Evolutionary conservation across 2,888 invertebrate genomes (phyloP), one percentile per base, ranked within the genome.

Genomic region (Syrphus vitripennis): DNA sequence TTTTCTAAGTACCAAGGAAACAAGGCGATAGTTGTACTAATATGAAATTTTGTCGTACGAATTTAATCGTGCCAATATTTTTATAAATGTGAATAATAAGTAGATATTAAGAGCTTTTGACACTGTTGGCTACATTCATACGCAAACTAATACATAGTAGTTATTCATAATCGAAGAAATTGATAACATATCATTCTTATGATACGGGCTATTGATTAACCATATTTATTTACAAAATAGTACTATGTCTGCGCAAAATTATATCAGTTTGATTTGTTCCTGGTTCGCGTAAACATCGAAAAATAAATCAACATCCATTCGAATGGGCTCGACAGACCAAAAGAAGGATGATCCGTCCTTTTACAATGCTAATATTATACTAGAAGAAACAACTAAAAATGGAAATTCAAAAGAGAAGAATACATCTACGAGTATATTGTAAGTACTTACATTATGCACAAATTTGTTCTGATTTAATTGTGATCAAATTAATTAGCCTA

Each of bases 301-400:
- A 29, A 48, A 29, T 26, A 4, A 48, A 31, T n/a, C 6, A 24
- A 26, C 10, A 9, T 3, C 4, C 4, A 2, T 12, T 34, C n/a
- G 59, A 40, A 86, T 86, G 84, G 72, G 81, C 72, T 45, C 81
- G 3, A 65, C 31, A 34, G 63, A 65, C 12, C 55, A 63, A 0
- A 63, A 70, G 14, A 59, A 82, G 61, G 82, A 77, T n/a, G 77
- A 82, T 34, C 42, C 69, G 71, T 86, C 86, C 19, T 86, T 70
- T 16, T 86, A 82, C n/a, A 77, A 82, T 6, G 70, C 72, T 0
- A 86, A 86, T 29, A 86, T 82, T 9, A 70, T 82, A 4, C 57
- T 86, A 3, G 77, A 86, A 70, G 82, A 74, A 21, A 57, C 26
- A 21, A 26, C n/a, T 26, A 63, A 57, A 2, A 63, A 65, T n/a